These are phyloP conservation scores for Gordius sp. DNA, from an alignment of 2,888 invertebrate species.

Conservation along the genomic window DNA sequence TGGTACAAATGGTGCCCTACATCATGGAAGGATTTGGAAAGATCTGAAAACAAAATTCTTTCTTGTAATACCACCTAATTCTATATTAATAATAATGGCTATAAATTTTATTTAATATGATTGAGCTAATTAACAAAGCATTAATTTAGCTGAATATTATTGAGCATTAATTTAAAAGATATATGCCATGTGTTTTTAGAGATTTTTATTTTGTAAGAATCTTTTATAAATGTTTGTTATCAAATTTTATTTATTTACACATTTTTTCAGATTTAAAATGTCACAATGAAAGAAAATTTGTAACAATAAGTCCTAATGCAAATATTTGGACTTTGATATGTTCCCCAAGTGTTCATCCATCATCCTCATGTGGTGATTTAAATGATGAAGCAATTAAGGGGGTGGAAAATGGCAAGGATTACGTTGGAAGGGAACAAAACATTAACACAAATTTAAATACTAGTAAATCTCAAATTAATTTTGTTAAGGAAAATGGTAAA, in stretches of 20 bases:
- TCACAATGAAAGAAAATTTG: background rate
- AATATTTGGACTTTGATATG: slow-evolving; percentile 7
- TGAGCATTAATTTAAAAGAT: background rate
- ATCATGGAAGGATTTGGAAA: background rate
- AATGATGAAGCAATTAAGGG: background rate
- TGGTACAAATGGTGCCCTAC: slow-evolving; percentile 11
- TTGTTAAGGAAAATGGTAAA: too few relatives aligned
- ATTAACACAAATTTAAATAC: too few relatives aligned
- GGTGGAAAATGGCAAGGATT: too few relatives aligned
- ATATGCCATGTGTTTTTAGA: too few relatives aligned
- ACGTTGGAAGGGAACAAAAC: too few relatives aligned
- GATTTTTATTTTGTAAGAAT: background rate
- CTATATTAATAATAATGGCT: background rate
- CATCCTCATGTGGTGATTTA: background rate
- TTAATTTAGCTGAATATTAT: background rate
- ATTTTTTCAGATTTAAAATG: slow-evolving; percentile 10
- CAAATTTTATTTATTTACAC: background rate
- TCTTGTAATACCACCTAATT: too few relatives aligned
- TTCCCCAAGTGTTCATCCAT: too few relatives aligned
- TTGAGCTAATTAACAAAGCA: background rate
- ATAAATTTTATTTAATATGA: background rate
- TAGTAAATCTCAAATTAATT: too few relatives aligned
- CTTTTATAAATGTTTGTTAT: background rate
- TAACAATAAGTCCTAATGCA: background rate
- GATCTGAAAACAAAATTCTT: background rate